Base-by-base conservation (phyloP, 2,113 vertebrate species). In the Varanus komodoensis region DNA sequence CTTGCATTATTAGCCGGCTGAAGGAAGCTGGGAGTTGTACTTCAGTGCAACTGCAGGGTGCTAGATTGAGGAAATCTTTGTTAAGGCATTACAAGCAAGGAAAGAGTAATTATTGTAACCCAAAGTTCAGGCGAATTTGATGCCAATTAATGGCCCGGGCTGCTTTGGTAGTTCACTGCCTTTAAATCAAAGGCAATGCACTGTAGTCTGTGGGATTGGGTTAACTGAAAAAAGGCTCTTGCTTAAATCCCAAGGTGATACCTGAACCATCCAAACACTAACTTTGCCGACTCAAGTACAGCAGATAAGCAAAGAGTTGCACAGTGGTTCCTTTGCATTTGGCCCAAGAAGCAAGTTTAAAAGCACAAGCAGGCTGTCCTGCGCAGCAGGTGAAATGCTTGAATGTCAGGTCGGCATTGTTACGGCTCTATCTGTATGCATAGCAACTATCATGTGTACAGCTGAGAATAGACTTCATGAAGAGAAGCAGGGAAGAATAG, bases 291-390 rank as follows among this genome's bases (percentile, higher is more conserved):
- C 93, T 94, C 88, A 94, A 93, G 95, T 75, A 97, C 94, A 87
- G 96, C 92, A 97, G 97, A 98, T 98, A 98, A 97, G 95, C 92
- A 90, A 68, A 68, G 95, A 97, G 93, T 97, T 96, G 96, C 97
- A 97, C 96, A 97, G 97, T 97, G 93, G 95, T 94, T 96, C 95
- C 96, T 97, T 97, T 98, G 97, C 97, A 96, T 95, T 97, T 97
- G 97, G 96, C 97, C 95, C 94, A 91, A 94, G 91, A 96, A 95
- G 79, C 95, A 95, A 92, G 95, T 94, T 96, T 96, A 94, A 97
- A 97, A 97, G 96, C 94, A 97, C 96, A 95, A 96, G 94, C 96
- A 96, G 97, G 92, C 96, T 96, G 95, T 94, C 93, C 95, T 88
- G 96, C 92, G 92, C 92, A 85, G 96, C 96, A 94, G 96, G 93